Evolutionary conservation across 2,888 invertebrate species (phyloP), one percentile per base, ranked within the genome.

Genomic region (Pterobdella sp.): DNA sequence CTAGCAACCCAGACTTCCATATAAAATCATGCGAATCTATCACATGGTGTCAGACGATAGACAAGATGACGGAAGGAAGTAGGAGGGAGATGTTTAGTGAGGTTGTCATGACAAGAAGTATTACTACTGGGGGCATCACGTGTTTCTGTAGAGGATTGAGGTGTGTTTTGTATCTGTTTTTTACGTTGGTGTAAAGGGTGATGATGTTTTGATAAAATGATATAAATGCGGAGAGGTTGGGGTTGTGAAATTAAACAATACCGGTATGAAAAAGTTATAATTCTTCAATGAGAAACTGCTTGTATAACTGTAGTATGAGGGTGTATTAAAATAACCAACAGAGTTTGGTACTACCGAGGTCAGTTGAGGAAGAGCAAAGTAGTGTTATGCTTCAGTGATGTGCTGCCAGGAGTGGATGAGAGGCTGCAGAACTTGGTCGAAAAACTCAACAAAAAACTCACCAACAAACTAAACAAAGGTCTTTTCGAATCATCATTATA

Each of bases 21-120:
- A 63, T 77, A n/a, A 75, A 75, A 52, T 73, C 71, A 1, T 77
- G 77, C 56, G 76, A 77, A 70, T 75, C 76, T n/a, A 66, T 77
- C 36, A 77, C 77, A 65, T 77, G 77, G 77, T 74, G 74, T 26
- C 60, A 56, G n/a, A 56, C 60, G 26, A 22, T 22, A 14, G 60
- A 56, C 60, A 56, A 56, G n/a, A 56, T 56, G 60, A n/a, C 60
- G 10, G n/a, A 56, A 26, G 26, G 26, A 22, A 26, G 10, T 18
- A n/a, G 10, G n/a, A 26, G 10, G 7, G 18, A 22, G n/a, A 56
- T 56, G 4, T n/a, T 56, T 7, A 14, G n/a, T 56, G 60, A 56
- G n/a, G 60, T 56, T n/a, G 26, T 56, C 60, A 56, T 56, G 60
- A 56, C 60, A n/a, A 7, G 60, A 7, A 56, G 60, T 22, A 26